These are phyloP conservation scores for Thripadectes ignobilis DNA, from an alignment of 2,797 vertebrate genomes.

Conservation along the genomic window DNA sequence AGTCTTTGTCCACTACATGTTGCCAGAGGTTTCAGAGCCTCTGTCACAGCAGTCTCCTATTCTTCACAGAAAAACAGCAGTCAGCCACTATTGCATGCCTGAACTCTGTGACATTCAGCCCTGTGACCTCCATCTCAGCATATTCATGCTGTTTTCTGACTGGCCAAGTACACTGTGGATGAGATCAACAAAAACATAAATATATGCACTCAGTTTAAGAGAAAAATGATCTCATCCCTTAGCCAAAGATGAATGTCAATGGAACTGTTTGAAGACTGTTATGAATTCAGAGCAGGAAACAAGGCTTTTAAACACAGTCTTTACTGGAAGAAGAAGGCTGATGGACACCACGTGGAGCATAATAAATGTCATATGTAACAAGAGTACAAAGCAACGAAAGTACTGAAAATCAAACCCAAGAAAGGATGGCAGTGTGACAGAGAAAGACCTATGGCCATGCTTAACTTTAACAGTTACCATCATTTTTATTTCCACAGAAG, in stretches of 20 bases:
- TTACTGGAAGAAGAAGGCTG: neutral
- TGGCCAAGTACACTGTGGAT: neutral
- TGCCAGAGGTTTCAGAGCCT: slow-evolving; percentile 30
- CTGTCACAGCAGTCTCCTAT: neutral
- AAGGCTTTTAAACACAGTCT: neutral
- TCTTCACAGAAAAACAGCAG: neutral
- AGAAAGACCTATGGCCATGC: neutral
- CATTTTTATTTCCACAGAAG: neutral
- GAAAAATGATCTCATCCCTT: neutral
- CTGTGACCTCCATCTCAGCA: slow-evolving; percentile 7
- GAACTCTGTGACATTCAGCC: slow-evolving; percentile 1
- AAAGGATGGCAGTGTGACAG: neutral
- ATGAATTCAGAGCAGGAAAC: neutral
- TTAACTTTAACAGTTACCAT: neutral
- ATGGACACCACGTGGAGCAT: neutral
- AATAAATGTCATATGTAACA: neutral
- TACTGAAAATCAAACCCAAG: neutral
- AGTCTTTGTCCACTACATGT: neutral
- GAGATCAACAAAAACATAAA: slow-evolving; percentile 35
- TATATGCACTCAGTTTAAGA: neutral
- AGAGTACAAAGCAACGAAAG: neutral
- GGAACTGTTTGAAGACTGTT: neutral
- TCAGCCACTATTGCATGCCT: neutral
- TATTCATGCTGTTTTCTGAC: neutral
- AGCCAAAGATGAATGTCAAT: neutral